Conservation (phyloP, 2,113 vertebrate genomes). For the Petrocephalus zakoni region DNA sequence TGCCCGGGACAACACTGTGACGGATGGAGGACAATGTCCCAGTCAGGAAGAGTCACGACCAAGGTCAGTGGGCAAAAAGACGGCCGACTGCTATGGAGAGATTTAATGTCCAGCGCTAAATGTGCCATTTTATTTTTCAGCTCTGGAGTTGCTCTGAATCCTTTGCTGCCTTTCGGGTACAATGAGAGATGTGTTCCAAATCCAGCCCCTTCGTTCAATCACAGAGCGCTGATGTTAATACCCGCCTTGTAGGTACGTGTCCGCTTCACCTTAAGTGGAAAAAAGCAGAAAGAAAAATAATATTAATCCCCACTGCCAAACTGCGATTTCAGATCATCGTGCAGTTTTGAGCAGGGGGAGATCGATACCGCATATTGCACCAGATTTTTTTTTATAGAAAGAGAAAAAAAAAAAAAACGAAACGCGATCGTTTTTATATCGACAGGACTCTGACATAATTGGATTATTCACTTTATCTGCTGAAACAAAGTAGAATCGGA, state of each 20-base stretch:
- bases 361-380: conserved; percentile 7
- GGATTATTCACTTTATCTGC: neutral
- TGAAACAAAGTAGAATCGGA: neutral
- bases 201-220: neutral
- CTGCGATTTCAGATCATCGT: neutral
- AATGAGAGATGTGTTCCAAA: neutral
- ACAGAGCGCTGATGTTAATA: neutral
- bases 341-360: neutral
- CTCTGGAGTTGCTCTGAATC: neutral
- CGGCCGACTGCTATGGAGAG: neutral
- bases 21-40: neutral
- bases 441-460: neutral
- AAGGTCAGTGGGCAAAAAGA: neutral
- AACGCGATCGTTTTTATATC: neutral
- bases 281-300: neutral
- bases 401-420: neutral
- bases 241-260: neutral
- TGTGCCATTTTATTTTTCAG: neutral
- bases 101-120: neutral
- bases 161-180: neutral
- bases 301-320: neutral
- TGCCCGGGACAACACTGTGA: neutral
- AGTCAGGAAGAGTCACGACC: neutral
- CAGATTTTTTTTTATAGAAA: neutral
- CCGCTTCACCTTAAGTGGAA: neutral